Percentiles rank a stretch among this genome's conserved stretches.
These are phyloP conservation scores for Sprattus sprattus DNA, from an alignment of 2,113 vertebrate genomes.

Conservation along the genomic window DNA sequence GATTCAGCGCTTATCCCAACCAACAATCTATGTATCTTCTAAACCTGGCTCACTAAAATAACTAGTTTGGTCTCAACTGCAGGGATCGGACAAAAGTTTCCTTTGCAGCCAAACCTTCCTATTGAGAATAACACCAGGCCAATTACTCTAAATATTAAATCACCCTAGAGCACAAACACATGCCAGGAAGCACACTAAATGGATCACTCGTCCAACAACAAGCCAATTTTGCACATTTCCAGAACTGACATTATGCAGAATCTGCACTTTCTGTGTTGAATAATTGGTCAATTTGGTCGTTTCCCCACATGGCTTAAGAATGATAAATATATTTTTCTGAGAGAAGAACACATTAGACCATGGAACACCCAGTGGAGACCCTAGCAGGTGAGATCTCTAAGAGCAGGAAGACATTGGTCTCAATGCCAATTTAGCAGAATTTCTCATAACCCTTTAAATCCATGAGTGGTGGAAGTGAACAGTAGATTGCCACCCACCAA, in stretches of 20 bases:
- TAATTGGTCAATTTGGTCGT: conserved; percentile 70
- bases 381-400: conserved; percentile 37
- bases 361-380: conserved; percentile 38
- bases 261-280: conserved; percentile 65
- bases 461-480: not conserved
- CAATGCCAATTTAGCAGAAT: not conserved
- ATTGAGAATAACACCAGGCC: conserved; percentile 52
- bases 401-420: not conserved
- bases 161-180: conserved; percentile 47
- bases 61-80: not conserved
- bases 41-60: not conserved
- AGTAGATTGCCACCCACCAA: not conserved
- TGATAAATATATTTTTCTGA: conserved; percentile 64
- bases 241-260: conserved; percentile 59
- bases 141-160: conserved; percentile 61
- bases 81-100: conserved; percentile 34
- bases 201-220: conserved; percentile 42
- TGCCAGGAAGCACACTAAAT: conserved; percentile 40
- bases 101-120: conserved; percentile 39
- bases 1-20: not conserved
- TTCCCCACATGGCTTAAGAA: conserved; percentile 53
- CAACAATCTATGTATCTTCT: not conserved
- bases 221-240: conserved; percentile 54
- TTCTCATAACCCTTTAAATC: not conserved
- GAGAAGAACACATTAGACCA: conserved; percentile 51